phyloP scores from a whole-genome alignment of 2,888 invertebrate genomes.

The Chromoteleia sp. region DNA sequence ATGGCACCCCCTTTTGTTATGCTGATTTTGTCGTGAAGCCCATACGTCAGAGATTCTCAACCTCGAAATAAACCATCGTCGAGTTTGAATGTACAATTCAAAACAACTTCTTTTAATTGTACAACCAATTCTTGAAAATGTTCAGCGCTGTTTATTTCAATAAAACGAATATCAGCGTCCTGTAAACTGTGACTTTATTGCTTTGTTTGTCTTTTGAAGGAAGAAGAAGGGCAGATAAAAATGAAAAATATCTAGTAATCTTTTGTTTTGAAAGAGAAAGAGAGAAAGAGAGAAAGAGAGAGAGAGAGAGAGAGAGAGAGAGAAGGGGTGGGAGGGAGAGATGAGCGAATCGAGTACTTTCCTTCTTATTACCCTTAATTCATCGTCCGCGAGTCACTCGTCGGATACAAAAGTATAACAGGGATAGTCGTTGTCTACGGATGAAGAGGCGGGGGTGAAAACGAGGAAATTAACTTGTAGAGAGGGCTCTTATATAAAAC shows the following conservation, averaged over 20 bases:
- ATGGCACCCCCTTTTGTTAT: conserved; percentile 81
- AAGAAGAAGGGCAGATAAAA: conserved; percentile 10
- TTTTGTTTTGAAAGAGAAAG: conserved; percentile 28
- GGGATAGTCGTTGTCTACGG: conserved; percentile 57
- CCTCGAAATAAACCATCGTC: conserved; percentile 9
- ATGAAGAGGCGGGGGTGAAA: conserved; percentile 60
- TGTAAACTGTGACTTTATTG: background rate
- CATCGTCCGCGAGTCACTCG: conserved; percentile 61
- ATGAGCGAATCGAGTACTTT: conserved; percentile 51
- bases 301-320: conserved; percentile 2
- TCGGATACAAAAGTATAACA: conserved; percentile 67
- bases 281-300: background rate
- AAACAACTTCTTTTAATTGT: background rate
- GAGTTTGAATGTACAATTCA: background rate
- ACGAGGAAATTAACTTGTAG: conserved; percentile 75
- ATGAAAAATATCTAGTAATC: conserved; percentile 12
- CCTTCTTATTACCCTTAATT: conserved; percentile 66
- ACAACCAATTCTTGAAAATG: background rate
- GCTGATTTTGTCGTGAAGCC: conserved; percentile 79
- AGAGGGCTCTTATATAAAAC: conserved; percentile 68
- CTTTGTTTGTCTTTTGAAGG: background rate
- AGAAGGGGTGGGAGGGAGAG: background rate
- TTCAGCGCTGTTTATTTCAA: background rate
- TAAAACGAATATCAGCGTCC: conserved; percentile 6
- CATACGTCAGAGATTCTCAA: conserved; percentile 76